A percentile compares a stretch with the other conserved stretches of the same genome.
phyloP scores from a whole-genome alignment of 2,113 vertebrate genomes.

The Neotoma lepida region DNA sequence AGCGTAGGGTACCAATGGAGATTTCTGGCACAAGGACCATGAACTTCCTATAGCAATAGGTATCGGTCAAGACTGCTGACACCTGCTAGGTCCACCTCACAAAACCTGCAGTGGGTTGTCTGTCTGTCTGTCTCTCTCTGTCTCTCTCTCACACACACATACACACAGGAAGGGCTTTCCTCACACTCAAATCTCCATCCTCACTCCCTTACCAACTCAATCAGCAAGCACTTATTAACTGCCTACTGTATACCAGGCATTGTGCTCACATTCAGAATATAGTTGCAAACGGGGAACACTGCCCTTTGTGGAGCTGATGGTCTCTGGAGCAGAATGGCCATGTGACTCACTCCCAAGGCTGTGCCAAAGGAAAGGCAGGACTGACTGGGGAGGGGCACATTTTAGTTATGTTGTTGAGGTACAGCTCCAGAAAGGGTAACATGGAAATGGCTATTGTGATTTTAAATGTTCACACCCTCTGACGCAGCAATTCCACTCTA shows the following conservation, averaged over 20 bases:
- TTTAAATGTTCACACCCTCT: conserved; percentile 56
- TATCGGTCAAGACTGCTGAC: background rate
- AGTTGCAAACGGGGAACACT: background rate
- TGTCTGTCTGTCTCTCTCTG: background rate
- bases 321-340: background rate
- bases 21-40: background rate
- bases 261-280: background rate
- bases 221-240: background rate
- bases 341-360: background rate
- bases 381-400: background rate
- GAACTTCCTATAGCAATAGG: background rate
- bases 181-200: background rate
- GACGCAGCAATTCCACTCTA: conserved; percentile 48
- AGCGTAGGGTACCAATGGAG: background rate
- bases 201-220: background rate
- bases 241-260: background rate
- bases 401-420: background rate
- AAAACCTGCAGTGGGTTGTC: background rate
- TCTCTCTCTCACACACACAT: background rate
- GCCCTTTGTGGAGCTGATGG: background rate
- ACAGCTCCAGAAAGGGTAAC: background rate
- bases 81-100: background rate
- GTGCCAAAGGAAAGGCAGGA: background rate
- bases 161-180: background rate
- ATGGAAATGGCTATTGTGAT: conserved; percentile 51